phyloP scores from a whole-genome alignment of 2,113 vertebrate species.

The Cyprinodon tularosa region DNA sequence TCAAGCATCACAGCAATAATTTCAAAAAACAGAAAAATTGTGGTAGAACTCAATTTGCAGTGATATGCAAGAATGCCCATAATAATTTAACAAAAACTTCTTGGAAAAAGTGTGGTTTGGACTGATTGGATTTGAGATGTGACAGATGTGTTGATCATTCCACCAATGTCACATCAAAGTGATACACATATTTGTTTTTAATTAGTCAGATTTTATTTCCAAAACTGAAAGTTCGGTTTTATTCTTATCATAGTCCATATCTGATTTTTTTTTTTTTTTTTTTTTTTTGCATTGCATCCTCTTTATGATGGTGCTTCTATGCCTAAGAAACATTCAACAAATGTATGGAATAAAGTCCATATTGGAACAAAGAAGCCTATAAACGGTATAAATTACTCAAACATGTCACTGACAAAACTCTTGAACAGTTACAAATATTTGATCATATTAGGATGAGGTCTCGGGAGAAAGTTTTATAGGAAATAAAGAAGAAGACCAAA shows the following conservation, averaged over 20 bases:
- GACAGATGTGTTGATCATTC: not conserved
- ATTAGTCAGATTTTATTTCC: not conserved
- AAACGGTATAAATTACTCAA: slow-evolving; percentile 12
- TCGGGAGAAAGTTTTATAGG: slow-evolving; percentile 44
- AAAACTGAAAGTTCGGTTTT: not conserved
- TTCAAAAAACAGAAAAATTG: not conserved
- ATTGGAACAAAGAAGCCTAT: slow-evolving; percentile 8
- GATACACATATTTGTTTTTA: not conserved
- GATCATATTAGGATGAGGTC: slow-evolving; percentile 27
- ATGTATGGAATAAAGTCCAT: not conserved
- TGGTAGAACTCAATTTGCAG: not conserved
- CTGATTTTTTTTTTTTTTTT: not conserved
- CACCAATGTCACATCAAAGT: not conserved
- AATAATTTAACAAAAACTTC: not conserved
- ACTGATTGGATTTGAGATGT: not conserved
- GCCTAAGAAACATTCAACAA: not conserved
- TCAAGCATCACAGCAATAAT: slow-evolving; percentile 16
- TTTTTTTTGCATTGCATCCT: not conserved
- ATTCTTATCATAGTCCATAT: not conserved
- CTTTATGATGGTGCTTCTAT: not conserved
- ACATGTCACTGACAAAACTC: slow-evolving; percentile 16
- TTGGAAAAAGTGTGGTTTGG: not conserved
- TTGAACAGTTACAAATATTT: slow-evolving; percentile 15
- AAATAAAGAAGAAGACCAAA: slow-evolving; percentile 41
- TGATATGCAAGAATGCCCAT: not conserved